These are phyloP conservation scores for Saccopteryx leptura DNA, from an alignment of 2,113 vertebrate species.

Conservation along the genomic window DNA sequence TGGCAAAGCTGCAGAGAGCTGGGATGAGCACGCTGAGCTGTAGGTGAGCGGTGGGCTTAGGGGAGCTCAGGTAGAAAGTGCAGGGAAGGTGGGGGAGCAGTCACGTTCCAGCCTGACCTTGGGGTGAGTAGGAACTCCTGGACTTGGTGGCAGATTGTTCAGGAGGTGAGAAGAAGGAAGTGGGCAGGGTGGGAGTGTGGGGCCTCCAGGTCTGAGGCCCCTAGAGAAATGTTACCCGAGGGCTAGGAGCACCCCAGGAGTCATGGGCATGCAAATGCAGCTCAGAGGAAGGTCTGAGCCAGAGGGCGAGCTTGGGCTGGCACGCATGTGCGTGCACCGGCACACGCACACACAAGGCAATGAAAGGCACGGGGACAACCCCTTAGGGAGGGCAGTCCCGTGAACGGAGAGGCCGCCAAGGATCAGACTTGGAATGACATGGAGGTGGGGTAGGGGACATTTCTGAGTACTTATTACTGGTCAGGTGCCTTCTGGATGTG, in stretches of 20 bases:
- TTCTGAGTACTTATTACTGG: neutral
- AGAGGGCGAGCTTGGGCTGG: neutral
- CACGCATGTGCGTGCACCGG: accelerated
- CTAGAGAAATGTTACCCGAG: neutral
- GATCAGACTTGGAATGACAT: neutral
- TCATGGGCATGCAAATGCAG: too few species aligned
- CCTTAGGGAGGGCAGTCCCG: neutral
- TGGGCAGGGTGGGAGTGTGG: too few species aligned
- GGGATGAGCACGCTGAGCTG: neutral
- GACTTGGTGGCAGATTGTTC: neutral
- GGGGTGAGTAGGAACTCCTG: neutral
- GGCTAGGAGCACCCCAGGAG: neutral
- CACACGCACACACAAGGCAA: neutral
- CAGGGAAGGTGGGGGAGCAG: neutral
- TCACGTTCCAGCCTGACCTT: neutral
- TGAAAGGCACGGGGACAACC: neutral
- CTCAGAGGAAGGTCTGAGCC: neutral
- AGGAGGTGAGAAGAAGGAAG: neutral
- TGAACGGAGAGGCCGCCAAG: neutral
- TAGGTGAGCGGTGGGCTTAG: too few species aligned
- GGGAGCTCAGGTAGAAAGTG: neutral
- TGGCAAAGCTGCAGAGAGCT: neutral
- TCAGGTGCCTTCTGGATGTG: constrained; percentile 70
- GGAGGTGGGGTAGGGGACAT: neutral
- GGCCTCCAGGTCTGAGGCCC: neutral